Base-by-base conservation (phyloP, 2,888 invertebrate genomes). In the Andrena marginata region DNA sequence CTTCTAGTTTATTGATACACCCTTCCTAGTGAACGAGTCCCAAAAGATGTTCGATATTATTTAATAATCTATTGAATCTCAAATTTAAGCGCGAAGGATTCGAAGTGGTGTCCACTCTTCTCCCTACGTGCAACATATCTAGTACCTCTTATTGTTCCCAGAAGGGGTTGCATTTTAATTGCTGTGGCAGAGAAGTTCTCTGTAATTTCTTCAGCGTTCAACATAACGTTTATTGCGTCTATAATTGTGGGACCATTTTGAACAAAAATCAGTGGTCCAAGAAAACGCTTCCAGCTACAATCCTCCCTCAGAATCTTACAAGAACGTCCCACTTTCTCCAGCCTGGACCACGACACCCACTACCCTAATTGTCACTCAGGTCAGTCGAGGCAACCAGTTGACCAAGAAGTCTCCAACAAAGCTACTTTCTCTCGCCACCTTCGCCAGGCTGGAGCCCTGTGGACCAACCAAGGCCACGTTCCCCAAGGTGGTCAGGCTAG, bases 401-500 rank as follows among this genome's bases (percentile, higher is more conserved):
- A 33, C 6, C 49, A 60, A 13, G 49, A 49, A 26, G 33, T 33
- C 68, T 60, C 33, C 60, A n/a, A n/a, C 3, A 10, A n/a, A 62
- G n/a, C 33, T n/a, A 20, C 26, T 33, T 16, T 31, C 8, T 13
- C 13, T 10, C 67, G 13, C 49, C 23, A 16, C 23, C 16, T n/a
- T 10, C 0, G 2, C 4, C 26, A 35, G 35, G 35, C 4, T 5
- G n/a, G 13, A 42, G 13, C 29, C 64, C 3, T 2, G 29, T 1
- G 7, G 16, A 7, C 63, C 26, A 6, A 26, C 35, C 42, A 51
- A 31, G 35, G 16, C 10, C 26, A 33, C 13, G 51, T 54, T 56
- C 16, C 6, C 2, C 54, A 35, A 29, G 65, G 56, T 64, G 77
- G 60, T 54, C 64, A 10, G 48, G 35, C 60, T 64, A 59, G 72